Evolutionary conservation across 1,140 invertebrate species (phyloP).

Genomic region (Pachypeltis micranthus): DNA sequence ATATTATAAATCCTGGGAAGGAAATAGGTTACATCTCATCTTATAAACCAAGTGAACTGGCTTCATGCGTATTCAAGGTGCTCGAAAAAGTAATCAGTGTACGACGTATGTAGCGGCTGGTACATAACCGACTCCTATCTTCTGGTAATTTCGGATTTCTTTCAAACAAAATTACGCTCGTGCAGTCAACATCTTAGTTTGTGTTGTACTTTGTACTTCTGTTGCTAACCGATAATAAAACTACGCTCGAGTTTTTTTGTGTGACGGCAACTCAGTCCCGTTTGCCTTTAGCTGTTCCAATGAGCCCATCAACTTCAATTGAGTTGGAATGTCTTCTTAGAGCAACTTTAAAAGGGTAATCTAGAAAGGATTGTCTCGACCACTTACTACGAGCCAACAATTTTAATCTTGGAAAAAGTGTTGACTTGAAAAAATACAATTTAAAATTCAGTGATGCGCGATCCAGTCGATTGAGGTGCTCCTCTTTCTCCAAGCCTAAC

Average conservation of each 20-base stretch:
- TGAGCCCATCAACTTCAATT: too few species aligned
- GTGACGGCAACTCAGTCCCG: too few species aligned
- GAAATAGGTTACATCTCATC: not conserved
- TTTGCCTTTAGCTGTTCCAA: too few species aligned
- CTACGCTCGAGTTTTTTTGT: not conserved
- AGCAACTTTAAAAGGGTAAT: too few species aligned
- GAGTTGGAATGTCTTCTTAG: too few species aligned
- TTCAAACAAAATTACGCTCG: not conserved
- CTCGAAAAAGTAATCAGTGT: not conserved
- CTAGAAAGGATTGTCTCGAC: too few species aligned
- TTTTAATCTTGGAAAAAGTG: too few species aligned
- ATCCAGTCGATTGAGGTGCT: too few species aligned
- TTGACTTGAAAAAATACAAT: too few species aligned
- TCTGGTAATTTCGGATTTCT: not conserved
- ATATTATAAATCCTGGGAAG: not conserved
- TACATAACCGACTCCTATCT: not conserved
- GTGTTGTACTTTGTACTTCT: not conserved
- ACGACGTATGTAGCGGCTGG: not conserved
- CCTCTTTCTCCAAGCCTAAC: too few species aligned
- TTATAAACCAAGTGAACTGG: not conserved
- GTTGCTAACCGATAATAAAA: not conserved
- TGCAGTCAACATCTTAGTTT: not conserved
- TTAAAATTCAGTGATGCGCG: too few species aligned
- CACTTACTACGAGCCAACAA: too few species aligned
- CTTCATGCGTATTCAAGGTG: not conserved